These are phyloP conservation scores for Triplophysa tibetana DNA, from an alignment of 2,113 vertebrate genomes.

Conservation along the genomic window DNA sequence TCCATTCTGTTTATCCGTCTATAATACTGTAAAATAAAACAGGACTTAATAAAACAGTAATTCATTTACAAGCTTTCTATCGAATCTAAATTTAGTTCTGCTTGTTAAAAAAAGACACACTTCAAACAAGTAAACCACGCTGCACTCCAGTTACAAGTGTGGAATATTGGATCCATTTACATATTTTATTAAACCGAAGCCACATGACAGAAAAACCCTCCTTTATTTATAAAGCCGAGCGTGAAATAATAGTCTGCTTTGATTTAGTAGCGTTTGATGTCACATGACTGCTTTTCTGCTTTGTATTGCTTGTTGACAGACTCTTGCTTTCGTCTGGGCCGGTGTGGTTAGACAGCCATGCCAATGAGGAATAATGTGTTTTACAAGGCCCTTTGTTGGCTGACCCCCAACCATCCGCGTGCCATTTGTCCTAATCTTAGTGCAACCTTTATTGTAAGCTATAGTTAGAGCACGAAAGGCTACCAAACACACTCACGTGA, in stretches of 20 bases:
- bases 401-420: conserved; percentile 1
- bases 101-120: conserved; percentile 41
- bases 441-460: background rate
- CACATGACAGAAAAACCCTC: conserved; percentile 37
- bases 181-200: conserved; percentile 59
- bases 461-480: background rate
- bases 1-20: background rate
- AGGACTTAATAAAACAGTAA: background rate
- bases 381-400: conserved; percentile 46
- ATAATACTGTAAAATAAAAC: background rate
- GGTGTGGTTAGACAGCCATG: conserved; percentile 31
- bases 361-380: conserved; percentile 56
- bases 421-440: conserved; percentile 25
- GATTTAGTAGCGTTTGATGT: conserved; percentile 56
- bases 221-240: conserved; percentile 27
- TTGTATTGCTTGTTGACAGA: conserved; percentile 24
- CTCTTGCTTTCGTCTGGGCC: conserved; percentile 21
- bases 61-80: conserved; percentile 37
- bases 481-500: too few relatives aligned
- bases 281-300: conserved; percentile 47
- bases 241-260: conserved; percentile 45
- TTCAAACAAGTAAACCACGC: conserved; percentile 38
- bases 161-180: conserved; percentile 39
- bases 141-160: conserved; percentile 33
- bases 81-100: conserved; percentile 41